These are phyloP conservation scores for Drosophila takahashii DNA, from an alignment of 1,140 invertebrate species.

Conservation along the genomic window DNA sequence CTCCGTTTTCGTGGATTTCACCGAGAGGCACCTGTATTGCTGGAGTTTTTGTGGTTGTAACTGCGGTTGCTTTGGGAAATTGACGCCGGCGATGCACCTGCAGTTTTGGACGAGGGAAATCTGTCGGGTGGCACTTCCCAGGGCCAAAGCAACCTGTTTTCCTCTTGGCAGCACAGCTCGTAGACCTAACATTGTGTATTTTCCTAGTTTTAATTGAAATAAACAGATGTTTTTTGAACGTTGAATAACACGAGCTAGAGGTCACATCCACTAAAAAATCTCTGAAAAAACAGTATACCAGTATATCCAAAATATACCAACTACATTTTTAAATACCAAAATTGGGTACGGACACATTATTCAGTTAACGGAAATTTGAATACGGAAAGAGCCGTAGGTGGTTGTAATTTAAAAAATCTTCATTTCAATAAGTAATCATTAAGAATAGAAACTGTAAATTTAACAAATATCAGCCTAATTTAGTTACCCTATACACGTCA, in stretches of 20 bases:
- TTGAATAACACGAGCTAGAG: slow-evolving; percentile 35
- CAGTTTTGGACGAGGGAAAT: slow-evolving; percentile 12
- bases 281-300: fast-evolving
- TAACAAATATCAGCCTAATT: too few species aligned
- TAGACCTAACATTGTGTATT: slow-evolving; percentile 51
- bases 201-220: slow-evolving; percentile 2
- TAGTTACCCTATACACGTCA: too few species aligned
- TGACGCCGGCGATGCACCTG: slow-evolving; percentile 8
- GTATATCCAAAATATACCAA: not conserved
- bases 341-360: not conserved
- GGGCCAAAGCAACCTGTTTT: slow-evolving; percentile 20
- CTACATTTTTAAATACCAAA: too few species aligned
- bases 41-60: slow-evolving; percentile 24
- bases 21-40: slow-evolving; percentile 28
- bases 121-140: slow-evolving; percentile 22
- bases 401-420: not conserved
- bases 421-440: too few species aligned
- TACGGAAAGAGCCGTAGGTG: not conserved
- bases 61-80: slow-evolving; percentile 9
- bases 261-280: not conserved
- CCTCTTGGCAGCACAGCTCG: slow-evolving; percentile 43
- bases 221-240: slow-evolving; percentile 23
- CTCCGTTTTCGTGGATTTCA: not conserved
- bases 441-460: too few species aligned
- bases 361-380: slow-evolving; percentile 5